Conservation (phyloP, 2,113 vertebrate species). For the Scytalopus superciliaris region DNA sequence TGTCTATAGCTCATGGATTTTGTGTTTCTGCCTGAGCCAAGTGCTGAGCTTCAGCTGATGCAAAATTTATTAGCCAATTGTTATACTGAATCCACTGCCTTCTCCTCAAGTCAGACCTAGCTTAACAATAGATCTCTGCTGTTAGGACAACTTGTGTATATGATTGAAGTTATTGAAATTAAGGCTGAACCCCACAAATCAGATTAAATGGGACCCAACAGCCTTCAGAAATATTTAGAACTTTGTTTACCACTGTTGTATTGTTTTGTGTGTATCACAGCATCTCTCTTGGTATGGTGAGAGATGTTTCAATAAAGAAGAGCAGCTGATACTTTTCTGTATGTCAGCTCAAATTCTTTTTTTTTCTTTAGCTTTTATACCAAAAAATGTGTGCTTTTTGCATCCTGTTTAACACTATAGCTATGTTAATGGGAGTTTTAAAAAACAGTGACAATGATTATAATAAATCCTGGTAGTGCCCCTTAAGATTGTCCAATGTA, state of each 20-base stretch:
- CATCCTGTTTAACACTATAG: background rate
- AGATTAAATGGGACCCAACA: slow-evolving; percentile 2
- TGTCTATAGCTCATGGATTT: background rate
- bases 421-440: background rate
- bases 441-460: background rate
- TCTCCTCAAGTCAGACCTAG: slow-evolving; percentile 24
- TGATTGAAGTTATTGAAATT: slow-evolving; percentile 78
- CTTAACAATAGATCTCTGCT: slow-evolving; percentile 71
- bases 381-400: background rate
- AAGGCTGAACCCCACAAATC: slow-evolving; percentile 50
- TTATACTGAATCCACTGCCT: background rate
- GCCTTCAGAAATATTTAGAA: slow-evolving; percentile 15
- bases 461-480: background rate
- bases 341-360: background rate
- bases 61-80: slow-evolving; percentile 27
- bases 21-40: background rate
- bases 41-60: background rate
- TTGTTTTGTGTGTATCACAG: background rate
- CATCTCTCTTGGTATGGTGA: background rate
- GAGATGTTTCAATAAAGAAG: background rate
- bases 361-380: background rate
- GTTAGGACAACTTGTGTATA: slow-evolving; percentile 74
- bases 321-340: background rate
- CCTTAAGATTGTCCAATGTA: background rate
- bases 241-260: background rate